Evolutionary conservation across 2,113 vertebrate genomes (phyloP).

Genomic region (Poecilia latipinna): DNA sequence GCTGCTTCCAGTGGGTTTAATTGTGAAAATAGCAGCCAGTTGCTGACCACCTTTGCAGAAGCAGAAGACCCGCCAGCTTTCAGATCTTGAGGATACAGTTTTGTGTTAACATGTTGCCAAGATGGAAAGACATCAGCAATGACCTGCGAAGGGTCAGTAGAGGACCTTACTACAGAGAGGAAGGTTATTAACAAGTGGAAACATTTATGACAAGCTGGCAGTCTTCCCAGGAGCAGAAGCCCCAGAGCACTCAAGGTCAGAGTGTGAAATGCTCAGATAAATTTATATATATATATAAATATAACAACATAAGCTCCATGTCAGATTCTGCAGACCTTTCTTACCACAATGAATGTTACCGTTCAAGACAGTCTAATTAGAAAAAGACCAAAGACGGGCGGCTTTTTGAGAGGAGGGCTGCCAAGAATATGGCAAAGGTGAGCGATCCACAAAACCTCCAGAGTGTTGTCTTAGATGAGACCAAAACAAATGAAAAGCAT

Average conservation of each 20-base stretch:
- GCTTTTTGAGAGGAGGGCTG: no score
- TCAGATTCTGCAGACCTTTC: neutral
- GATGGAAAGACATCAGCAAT: neutral
- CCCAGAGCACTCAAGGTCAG: neutral
- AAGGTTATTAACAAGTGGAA: neutral
- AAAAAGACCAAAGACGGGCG: no score
- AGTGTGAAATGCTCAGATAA: neutral
- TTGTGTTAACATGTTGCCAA: neutral
- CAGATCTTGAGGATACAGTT: neutral
- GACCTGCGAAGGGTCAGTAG: neutral
- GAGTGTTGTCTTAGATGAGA: neutral
- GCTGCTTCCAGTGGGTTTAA: no score
- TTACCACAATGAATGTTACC: neutral
- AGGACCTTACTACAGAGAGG: neutral
- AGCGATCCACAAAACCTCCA: neutral
- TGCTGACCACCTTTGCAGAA: no score
- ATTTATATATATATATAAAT: neutral
- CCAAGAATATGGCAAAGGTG: neutral
- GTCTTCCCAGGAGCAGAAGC: neutral
- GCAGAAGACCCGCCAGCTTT: neutral
- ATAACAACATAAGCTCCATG: neutral
- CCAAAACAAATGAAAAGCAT: neutral
- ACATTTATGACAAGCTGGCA: neutral
- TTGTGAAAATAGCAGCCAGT: no score
- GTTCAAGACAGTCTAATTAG: neutral